Conservation (phyloP, 2,113 vertebrate genomes). For the Perca fluviatilis region DNA sequence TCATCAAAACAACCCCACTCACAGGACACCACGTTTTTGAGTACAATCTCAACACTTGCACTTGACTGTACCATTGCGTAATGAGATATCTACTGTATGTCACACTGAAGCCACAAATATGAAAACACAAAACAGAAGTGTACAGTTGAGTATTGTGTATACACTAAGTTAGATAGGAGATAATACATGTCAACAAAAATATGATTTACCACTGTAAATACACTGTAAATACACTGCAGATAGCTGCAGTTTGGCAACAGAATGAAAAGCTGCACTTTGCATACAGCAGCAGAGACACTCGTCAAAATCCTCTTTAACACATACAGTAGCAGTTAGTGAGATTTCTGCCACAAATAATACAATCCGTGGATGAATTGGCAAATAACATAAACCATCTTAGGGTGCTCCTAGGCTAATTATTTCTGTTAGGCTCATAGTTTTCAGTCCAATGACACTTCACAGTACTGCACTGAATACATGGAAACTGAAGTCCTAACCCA, state of each 20-base stretch:
- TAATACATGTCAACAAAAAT: slow-evolving; percentile 45
- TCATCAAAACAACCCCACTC: slow-evolving; percentile 57
- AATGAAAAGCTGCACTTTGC: slow-evolving; percentile 8
- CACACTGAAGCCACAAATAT: slow-evolving; percentile 59
- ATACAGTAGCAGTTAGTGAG: neutral
- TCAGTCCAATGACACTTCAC: slow-evolving; percentile 44
- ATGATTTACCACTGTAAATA: slow-evolving; percentile 26
- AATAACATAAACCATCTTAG: slow-evolving; percentile 40
- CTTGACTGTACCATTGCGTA: slow-evolving; percentile 64
- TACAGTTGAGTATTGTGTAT: slow-evolving; percentile 26
- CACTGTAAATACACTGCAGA: slow-evolving; percentile 25
- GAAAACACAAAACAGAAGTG: slow-evolving; percentile 65
- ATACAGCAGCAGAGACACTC: neutral
- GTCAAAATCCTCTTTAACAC: slow-evolving; percentile 9
- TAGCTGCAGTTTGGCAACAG: neutral
- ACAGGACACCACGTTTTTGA: slow-evolving; percentile 67
- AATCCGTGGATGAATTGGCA: slow-evolving; percentile 7
- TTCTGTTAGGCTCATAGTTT: slow-evolving; percentile 36
- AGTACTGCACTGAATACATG: slow-evolving; percentile 48
- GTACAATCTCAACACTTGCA: slow-evolving; percentile 62
- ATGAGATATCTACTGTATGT: slow-evolving; percentile 53
- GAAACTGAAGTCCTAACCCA: slow-evolving; percentile 5
- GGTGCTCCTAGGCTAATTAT: slow-evolving; percentile 34
- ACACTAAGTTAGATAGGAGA: slow-evolving; percentile 35
- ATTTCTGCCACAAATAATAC: slow-evolving; percentile 35